Percentiles rank a stretch among this genome's conserved stretches.
Conservation (phyloP, 2,797 vertebrate genomes). For the Sebastes steindachneri region DNA sequence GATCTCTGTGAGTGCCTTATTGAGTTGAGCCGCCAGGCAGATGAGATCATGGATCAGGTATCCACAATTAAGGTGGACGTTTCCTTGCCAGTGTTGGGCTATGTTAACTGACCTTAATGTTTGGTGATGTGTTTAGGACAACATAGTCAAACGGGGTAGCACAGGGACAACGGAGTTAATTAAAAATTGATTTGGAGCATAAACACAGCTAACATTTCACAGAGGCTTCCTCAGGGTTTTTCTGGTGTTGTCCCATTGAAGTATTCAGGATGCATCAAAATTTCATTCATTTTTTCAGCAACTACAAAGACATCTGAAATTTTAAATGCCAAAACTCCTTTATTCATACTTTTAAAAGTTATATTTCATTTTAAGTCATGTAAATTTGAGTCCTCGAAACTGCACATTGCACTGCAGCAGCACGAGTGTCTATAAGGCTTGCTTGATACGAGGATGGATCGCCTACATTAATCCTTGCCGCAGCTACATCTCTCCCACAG, state of each 20-base stretch:
- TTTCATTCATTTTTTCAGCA: background rate
- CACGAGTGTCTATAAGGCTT: background rate
- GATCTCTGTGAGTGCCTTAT: background rate
- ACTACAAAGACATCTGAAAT: background rate
- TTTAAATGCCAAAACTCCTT: background rate
- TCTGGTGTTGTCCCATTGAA: background rate
- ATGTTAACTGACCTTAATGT: background rate
- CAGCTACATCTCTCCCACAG: background rate
- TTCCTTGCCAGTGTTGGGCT: background rate
- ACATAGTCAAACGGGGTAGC: background rate
- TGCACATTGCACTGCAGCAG: background rate
- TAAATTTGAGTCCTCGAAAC: background rate
- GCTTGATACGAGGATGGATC: background rate
- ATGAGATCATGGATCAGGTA: conserved; percentile 7
- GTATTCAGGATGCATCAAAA: background rate
- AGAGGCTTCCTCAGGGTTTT: background rate
- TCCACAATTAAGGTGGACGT: background rate
- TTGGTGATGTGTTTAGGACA: background rate
- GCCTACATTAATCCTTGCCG: background rate
- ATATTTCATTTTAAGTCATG: background rate
- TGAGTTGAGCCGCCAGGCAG: background rate
- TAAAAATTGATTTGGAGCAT: conserved; percentile 9
- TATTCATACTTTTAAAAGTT: background rate
- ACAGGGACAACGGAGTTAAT: background rate
- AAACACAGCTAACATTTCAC: background rate